These are phyloP conservation scores for Lordiphosa stackelbergi DNA, from an alignment of 1,140 invertebrate species.

Conservation along the genomic window DNA sequence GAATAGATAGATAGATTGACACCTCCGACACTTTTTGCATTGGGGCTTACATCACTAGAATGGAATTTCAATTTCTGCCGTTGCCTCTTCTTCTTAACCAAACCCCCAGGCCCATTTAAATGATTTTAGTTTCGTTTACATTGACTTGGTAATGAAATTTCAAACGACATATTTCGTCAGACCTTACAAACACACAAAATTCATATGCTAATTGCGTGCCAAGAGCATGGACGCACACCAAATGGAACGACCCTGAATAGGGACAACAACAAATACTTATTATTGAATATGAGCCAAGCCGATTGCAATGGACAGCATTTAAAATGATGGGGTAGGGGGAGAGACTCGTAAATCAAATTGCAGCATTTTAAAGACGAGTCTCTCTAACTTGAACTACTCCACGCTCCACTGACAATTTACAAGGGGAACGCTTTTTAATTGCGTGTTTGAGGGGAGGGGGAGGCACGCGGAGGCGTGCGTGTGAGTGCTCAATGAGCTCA, in stretches of 20 bases:
- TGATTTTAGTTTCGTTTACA: conserved; percentile 1
- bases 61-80: neutral
- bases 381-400: conserved; percentile 29
- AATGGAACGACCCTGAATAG: conserved; percentile 41
- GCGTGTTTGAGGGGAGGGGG: conserved; percentile 6
- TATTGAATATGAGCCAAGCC: conserved; percentile 11
- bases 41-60: neutral
- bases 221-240: conserved; percentile 30
- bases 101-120: conserved; percentile 26
- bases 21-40: neutral
- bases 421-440: conserved; percentile 55
- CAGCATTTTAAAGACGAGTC: conserved; percentile 31
- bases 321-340: conserved; percentile 4
- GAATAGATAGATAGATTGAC: too few relatives aligned
- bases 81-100: conserved; percentile 1
- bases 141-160: conserved; percentile 26
- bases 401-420: conserved; percentile 40
- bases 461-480: conserved; percentile 32
- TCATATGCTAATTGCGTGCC: conserved; percentile 49
- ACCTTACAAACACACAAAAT: conserved; percentile 28
- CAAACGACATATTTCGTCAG: conserved; percentile 33
- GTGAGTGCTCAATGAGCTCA: conserved; percentile 33
- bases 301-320: conserved; percentile 18
- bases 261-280: conserved; percentile 1
- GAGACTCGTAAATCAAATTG: conserved; percentile 47